phyloP scores from a whole-genome alignment of 64 coral and sea anemone species.

The Platygyra sinensis region DNA sequence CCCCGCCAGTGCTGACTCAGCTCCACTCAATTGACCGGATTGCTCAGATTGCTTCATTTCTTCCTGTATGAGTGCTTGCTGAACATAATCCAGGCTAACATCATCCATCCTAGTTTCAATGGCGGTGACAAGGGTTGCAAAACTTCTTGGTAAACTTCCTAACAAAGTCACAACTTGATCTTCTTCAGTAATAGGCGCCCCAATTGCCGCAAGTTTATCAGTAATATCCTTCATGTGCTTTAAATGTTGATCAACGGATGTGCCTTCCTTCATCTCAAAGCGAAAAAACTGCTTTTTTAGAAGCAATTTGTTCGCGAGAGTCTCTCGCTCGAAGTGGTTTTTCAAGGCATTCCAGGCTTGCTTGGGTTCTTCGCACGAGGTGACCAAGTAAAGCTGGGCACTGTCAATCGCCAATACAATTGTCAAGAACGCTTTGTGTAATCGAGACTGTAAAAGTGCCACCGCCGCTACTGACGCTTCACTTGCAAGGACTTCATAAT shows the following conservation, averaged over 20 bases:
- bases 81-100: neutral
- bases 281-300: conserved; percentile 36
- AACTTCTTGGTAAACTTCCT: conserved; percentile 46
- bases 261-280: conserved; percentile 35
- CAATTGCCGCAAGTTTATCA: conserved; percentile 60
- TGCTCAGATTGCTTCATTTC: conserved; percentile 41
- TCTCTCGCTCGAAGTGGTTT: conserved; percentile 25
- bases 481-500: no score
- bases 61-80: neutral
- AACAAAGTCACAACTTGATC: conserved; percentile 47
- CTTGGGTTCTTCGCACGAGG: conserved; percentile 26
- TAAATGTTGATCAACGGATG: conserved; percentile 38
- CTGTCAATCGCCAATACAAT: conserved; percentile 14
- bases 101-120: neutral
- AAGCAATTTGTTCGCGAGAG: conserved; percentile 10
- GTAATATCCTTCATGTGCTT: neutral
- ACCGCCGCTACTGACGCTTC: no score
- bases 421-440: no score
- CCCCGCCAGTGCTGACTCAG: conserved; percentile 24
- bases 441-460: no score
- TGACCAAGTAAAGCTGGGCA: conserved; percentile 38
- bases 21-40: neutral
- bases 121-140: conserved; percentile 32
- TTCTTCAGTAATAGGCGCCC: conserved; percentile 34
- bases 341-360: conserved; percentile 46